phyloP scores from a whole-genome alignment of 2,797 vertebrate species.

The Myripristis murdjan region DNA sequence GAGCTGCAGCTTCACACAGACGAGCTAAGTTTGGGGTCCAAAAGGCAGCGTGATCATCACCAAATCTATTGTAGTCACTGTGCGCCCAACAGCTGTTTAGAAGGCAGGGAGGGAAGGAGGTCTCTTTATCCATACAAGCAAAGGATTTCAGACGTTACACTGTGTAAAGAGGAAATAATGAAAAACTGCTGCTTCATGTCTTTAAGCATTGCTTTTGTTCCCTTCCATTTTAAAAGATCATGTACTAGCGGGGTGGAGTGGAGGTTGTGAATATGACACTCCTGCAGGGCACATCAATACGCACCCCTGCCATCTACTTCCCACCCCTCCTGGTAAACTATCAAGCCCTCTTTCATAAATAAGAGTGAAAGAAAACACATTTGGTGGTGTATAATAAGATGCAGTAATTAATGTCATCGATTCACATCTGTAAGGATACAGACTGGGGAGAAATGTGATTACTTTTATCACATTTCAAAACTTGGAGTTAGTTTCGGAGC shows the following conservation, averaged over 20 bases:
- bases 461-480: constrained; percentile 98
- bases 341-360: constrained; percentile 90
- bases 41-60: constrained; percentile 17
- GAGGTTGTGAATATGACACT: constrained; percentile 70
- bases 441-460: constrained; percentile 93
- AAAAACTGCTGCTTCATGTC: constrained; percentile 42
- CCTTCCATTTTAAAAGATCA: constrained; percentile 48
- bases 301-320: constrained; percentile 26
- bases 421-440: constrained; percentile 94
- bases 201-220: constrained; percentile 31
- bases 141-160: constrained; percentile 33
- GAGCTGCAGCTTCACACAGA: neutral
- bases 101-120: too few species aligned
- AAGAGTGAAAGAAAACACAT: constrained; percentile 91
- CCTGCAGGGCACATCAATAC: constrained; percentile 72
- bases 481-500: constrained; percentile 93
- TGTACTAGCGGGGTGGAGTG: constrained; percentile 12
- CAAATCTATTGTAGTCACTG: constrained; percentile 9
- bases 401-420: constrained; percentile 99
- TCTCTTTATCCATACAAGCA: constrained; percentile 10
- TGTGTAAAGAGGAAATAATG: constrained; percentile 40
- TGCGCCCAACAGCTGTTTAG: too few species aligned
- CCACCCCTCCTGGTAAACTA: constrained; percentile 78
- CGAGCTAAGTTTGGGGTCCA: constrained; percentile 4
- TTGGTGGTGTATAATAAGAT: constrained; percentile 93